Evolutionary conservation across 1,140 invertebrate species (phyloP).

Genomic region (Zaprionus lachaisei): DNA sequence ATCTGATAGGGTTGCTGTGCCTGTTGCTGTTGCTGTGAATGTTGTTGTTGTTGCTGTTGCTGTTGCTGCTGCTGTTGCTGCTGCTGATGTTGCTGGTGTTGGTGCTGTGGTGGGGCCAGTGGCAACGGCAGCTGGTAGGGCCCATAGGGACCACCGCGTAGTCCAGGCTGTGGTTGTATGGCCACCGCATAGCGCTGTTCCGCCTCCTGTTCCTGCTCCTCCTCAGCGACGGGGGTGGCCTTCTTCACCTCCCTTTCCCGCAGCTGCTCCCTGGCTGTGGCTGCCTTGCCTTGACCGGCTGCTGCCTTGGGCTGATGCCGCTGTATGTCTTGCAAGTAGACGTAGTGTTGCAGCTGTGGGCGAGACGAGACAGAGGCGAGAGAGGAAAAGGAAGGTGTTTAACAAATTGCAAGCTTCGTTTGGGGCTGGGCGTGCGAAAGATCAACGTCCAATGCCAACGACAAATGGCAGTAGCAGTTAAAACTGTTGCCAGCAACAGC

Average conservation of each 20-base stretch:
- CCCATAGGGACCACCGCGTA: constrained; percentile 39
- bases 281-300: constrained; percentile 66
- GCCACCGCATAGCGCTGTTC: constrained; percentile 77
- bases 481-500: constrained; percentile 30
- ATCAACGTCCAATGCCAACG: constrained; percentile 51
- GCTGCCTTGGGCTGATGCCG: constrained; percentile 72
- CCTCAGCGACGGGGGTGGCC: constrained; percentile 59
- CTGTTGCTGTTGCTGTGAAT: constrained; percentile 2
- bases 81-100: constrained; percentile 48
- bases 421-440: constrained; percentile 28
- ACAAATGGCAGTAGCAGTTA: constrained; percentile 36
- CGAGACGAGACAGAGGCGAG: constrained; percentile 12
- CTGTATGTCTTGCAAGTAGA: constrained; percentile 80
- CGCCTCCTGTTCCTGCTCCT: constrained; percentile 75
- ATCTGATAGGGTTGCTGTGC: constrained; percentile 68
- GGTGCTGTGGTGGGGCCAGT: constrained; percentile 64
- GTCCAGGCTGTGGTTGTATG: constrained; percentile 65
- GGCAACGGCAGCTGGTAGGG: constrained; percentile 65
- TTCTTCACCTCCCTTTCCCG: constrained; percentile 39
- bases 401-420: constrained; percentile 45
- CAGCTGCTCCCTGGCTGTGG: constrained; percentile 22
- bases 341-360: constrained; percentile 75
- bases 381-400: constrained; percentile 35
- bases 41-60: constrained; percentile 20
- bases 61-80: constrained; percentile 46